These are phyloP conservation scores for Microdon myrmicae DNA, from an alignment of 2,888 invertebrate genomes.

Conservation along the genomic window DNA sequence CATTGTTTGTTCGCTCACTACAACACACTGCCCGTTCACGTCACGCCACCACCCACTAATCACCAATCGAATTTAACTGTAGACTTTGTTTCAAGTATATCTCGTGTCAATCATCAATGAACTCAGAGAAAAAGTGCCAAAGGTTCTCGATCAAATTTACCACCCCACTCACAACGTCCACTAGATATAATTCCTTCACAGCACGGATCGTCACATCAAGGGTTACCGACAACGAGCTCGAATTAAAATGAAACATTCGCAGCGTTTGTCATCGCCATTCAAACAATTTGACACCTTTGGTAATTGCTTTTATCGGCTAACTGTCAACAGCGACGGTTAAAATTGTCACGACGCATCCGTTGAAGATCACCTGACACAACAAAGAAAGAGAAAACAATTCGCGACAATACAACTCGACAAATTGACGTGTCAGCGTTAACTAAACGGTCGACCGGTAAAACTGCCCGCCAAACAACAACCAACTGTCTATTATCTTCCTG, in stretches of 20 bases:
- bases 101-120: conserved; percentile 29
- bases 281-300: conserved; percentile 12
- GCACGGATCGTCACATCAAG: conserved; percentile 45
- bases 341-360: no score
- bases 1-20: conserved; percentile 56
- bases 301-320: conserved; percentile 16
- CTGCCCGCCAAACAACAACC: conserved; percentile 43
- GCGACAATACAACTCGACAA: conserved; percentile 59
- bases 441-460: conserved; percentile 57
- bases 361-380: no score
- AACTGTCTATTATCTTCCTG: conserved; percentile 1
- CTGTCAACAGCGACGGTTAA: conserved; percentile 37
- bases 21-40: conserved; percentile 1
- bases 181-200: conserved; percentile 38
- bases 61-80: not conserved
- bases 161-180: conserved; percentile 34
- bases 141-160: conserved; percentile 25
- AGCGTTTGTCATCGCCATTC: conserved; percentile 33
- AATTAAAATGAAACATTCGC: conserved; percentile 45
- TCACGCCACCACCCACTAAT: no score
- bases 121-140: conserved; percentile 31
- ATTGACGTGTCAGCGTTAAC: conserved; percentile 61
- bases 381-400: conserved; percentile 19
- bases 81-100: no score
- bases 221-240: conserved; percentile 41